Evolutionary conservation across 1,140 invertebrate genomes (phyloP).

Genomic region (Drosophila funebris): DNA sequence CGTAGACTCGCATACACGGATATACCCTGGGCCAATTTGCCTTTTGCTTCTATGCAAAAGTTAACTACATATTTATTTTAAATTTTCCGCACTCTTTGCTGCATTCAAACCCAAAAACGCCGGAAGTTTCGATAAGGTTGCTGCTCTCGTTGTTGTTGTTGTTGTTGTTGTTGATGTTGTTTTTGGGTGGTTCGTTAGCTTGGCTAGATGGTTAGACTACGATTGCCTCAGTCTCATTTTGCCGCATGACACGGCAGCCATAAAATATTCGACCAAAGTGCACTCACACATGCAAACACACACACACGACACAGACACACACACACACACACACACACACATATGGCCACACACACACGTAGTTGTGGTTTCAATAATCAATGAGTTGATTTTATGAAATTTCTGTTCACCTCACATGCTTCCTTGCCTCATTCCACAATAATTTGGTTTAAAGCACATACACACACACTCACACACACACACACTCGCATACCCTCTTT

Average conservation of each 20-base stretch:
- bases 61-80: slow-evolving; percentile 70
- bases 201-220: slow-evolving; percentile 22
- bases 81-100: slow-evolving; percentile 66
- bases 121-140: slow-evolving; percentile 72
- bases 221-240: slow-evolving; percentile 37
- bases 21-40: slow-evolving; percentile 8
- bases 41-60: slow-evolving; percentile 24
- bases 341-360: slow-evolving; percentile 43
- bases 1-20: not conserved
- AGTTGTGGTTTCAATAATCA: slow-evolving; percentile 78
- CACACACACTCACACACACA: slow-evolving; percentile 1
- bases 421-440: slow-evolving; percentile 23
- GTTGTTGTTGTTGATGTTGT: not conserved
- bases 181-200: slow-evolving; percentile 28
- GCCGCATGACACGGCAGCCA: slow-evolving; percentile 55
- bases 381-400: slow-evolving; percentile 82
- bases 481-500: slow-evolving; percentile 14
- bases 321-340: slow-evolving; percentile 14
- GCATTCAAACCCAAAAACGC: slow-evolving; percentile 53
- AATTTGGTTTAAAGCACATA: slow-evolving; percentile 36
- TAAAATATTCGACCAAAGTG: slow-evolving; percentile 72
- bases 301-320: not conserved
- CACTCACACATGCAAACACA: slow-evolving; percentile 40
- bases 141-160: not conserved
- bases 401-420: slow-evolving; percentile 36